phyloP scores from a whole-genome alignment of 2,888 invertebrate species.

The Entomobrya proxima region DNA sequence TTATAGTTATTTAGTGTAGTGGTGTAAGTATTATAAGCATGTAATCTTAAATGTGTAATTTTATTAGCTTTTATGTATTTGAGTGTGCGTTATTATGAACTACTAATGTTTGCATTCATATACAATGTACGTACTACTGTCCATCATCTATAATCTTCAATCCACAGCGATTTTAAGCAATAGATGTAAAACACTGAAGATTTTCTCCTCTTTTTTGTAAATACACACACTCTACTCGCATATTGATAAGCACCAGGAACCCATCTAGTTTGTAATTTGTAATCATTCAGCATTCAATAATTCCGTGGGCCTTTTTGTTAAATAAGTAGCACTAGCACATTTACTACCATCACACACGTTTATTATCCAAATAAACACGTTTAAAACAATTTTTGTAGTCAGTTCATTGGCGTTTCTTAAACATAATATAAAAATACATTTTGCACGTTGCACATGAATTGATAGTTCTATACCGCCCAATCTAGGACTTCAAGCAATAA shows the following conservation, averaged over 20 bases:
- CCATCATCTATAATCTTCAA: background rate
- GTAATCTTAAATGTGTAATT: no score
- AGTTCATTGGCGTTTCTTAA: background rate
- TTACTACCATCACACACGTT: slow-evolving; percentile 1
- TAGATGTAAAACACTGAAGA: background rate
- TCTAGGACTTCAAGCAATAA: no score
- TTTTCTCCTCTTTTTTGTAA: slow-evolving; percentile 17
- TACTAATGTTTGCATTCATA: background rate
- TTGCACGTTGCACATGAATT: no score
- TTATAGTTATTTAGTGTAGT: no score
- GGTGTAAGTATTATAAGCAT: no score
- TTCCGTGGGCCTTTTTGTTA: background rate
- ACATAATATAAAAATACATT: no score
- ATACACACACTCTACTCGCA: slow-evolving; percentile 3
- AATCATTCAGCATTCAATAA: background rate
- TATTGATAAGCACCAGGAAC: slow-evolving; percentile 36
- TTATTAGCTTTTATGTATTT: no score
- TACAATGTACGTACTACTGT: slow-evolving; percentile 22
- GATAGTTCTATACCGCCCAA: no score
- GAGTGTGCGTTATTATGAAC: background rate
- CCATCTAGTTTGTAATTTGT: no score
- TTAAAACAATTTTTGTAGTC: background rate
- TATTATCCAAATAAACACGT: slow-evolving; percentile 25
- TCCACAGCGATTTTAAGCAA: background rate
- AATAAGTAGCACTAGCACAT: slow-evolving; percentile 25